A percentile compares a stretch with the other conserved stretches of the same genome.
Evolutionary conservation across 2,888 invertebrate species (phyloP).

Genomic region (Tribolium freemani): DNA sequence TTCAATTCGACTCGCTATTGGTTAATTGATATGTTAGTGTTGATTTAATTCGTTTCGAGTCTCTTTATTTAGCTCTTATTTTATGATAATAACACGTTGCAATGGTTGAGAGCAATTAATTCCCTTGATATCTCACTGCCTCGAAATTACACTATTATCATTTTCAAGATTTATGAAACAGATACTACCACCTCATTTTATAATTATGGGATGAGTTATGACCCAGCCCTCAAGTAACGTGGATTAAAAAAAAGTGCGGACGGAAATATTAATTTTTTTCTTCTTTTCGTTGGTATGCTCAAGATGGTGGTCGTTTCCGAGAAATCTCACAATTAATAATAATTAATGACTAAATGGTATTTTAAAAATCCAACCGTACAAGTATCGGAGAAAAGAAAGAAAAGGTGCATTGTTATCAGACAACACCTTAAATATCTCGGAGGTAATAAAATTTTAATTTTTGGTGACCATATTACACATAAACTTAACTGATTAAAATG

Average conservation of each 20-base stretch:
- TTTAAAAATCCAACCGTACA: neutral
- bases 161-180: constrained; percentile 41
- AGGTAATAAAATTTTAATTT: neutral
- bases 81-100: constrained; percentile 39
- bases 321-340: neutral
- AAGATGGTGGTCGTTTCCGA: neutral
- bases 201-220: constrained; percentile 38
- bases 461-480: neutral
- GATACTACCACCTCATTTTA: constrained; percentile 40
- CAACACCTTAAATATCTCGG: neutral
- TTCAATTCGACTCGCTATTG: neutral
- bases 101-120: constrained; percentile 29
- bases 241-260: neutral
- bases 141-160: constrained; percentile 38
- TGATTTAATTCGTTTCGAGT: constrained; percentile 13
- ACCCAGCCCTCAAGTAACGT: neutral
- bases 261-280: neutral
- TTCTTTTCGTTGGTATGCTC: neutral
- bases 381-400: neutral
- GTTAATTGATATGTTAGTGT: constrained; percentile 31
- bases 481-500: neutral
- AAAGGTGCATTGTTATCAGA: neutral
- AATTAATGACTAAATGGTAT: neutral
- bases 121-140: constrained; percentile 39
- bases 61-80: constrained; percentile 6